phyloP scores from a whole-genome alignment of 2,797 vertebrate genomes.

The Hypotaenidia okinawae region DNA sequence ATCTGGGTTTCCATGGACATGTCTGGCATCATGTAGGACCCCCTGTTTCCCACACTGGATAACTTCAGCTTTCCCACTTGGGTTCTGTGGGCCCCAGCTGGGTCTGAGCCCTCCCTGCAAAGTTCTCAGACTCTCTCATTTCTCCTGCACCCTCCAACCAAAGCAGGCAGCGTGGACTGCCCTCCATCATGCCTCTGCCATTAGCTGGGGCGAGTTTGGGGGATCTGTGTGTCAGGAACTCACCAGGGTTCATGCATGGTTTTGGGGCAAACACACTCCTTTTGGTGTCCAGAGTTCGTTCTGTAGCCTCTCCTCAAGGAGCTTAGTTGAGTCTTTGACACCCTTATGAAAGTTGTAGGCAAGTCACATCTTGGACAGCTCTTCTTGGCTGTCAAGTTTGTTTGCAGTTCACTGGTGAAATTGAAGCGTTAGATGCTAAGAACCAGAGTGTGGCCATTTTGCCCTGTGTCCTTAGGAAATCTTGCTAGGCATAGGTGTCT shows the following conservation, averaged over 20 bases:
- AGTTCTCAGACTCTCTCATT: neutral
- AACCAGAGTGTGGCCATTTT: neutral
- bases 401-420: neutral
- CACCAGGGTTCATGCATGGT: fast-evolving
- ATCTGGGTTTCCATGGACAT: fast-evolving
- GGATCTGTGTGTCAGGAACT: neutral
- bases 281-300: neutral
- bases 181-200: fast-evolving
- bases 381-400: neutral
- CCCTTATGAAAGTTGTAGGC: neutral
- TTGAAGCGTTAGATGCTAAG: neutral
- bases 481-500: neutral
- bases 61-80: fast-evolving
- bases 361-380: neutral
- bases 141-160: neutral
- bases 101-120: neutral
- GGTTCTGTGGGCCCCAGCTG: neutral
- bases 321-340: neutral
- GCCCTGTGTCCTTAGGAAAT: neutral
- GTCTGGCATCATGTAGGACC: fast-evolving
- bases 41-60: neutral
- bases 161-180: fast-evolving
- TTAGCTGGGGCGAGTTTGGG: neutral
- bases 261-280: fast-evolving
- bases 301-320: neutral